Percentiles rank a stretch among this genome's conserved stretches.
These are phyloP conservation scores for Corythornis cristatus DNA, from an alignment of 2,113 vertebrate genomes.

Conservation along the genomic window DNA sequence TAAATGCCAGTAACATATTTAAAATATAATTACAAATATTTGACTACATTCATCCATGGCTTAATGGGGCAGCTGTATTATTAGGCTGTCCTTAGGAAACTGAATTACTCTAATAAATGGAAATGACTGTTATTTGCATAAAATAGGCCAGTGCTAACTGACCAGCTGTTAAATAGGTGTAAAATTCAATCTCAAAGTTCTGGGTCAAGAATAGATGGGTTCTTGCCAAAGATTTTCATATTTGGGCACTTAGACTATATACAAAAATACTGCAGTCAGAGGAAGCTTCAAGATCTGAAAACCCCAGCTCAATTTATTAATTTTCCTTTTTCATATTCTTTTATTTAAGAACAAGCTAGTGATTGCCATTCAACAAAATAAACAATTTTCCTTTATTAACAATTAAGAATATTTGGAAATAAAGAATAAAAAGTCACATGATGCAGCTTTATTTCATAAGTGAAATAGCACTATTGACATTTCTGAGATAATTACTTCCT, in stretches of 20 bases:
- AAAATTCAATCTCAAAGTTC: neutral
- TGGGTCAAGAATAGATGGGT: neutral
- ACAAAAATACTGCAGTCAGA: neutral
- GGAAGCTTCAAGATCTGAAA: neutral
- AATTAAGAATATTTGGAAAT: neutral
- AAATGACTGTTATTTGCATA: conserved; percentile 47
- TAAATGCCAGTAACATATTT: conserved; percentile 23
- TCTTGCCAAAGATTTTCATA: neutral
- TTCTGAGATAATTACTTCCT: neutral
- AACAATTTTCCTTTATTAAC: neutral
- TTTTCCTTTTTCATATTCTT: neutral
- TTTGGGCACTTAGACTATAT: neutral
- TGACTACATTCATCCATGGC: neutral
- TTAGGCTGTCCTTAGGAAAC: conserved; percentile 33
- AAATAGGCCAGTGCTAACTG: neutral
- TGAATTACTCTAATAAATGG: conserved; percentile 43
- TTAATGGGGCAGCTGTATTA: conserved; percentile 38
- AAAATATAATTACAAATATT: conserved; percentile 36
- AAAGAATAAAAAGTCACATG: neutral
- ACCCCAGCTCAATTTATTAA: neutral
- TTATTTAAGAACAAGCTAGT: neutral
- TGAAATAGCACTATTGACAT: neutral
- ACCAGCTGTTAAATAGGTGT: neutral
- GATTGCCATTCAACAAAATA: neutral
- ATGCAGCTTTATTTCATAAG: neutral